These are phyloP conservation scores for Fregetta grallaria DNA, from an alignment of 2,113 vertebrate species.

Conservation along the genomic window DNA sequence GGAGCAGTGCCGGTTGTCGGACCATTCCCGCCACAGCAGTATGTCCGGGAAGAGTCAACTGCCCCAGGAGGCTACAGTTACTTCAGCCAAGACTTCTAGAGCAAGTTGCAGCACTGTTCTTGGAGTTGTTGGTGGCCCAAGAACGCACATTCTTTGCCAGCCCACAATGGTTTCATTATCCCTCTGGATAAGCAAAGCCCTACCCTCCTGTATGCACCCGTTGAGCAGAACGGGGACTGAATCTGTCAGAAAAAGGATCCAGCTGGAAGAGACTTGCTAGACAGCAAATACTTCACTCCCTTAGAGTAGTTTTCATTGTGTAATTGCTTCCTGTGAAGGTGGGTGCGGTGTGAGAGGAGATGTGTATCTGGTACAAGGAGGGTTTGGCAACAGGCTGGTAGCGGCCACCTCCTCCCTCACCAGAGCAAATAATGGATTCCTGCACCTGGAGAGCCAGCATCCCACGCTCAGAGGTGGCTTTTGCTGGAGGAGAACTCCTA, in stretches of 20 bases:
- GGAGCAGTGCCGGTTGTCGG: conserved; percentile 66
- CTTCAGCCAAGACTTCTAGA: conserved; percentile 69
- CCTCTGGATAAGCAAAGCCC: conserved; percentile 65
- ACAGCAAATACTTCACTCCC: conserved; percentile 66
- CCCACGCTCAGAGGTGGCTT: background rate
- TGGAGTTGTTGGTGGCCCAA: conserved; percentile 53
- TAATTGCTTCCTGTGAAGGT: conserved; percentile 67
- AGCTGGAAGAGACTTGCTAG: conserved; percentile 65
- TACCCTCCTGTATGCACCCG: conserved; percentile 39
- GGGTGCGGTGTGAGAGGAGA: conserved; percentile 37
- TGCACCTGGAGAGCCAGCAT: background rate
- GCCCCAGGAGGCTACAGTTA: conserved; percentile 70
- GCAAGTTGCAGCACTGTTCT: conserved; percentile 48
- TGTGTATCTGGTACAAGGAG: conserved; percentile 31
- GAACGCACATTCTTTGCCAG: conserved; percentile 64
- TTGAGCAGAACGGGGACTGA: conserved; percentile 47
- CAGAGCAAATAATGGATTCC: background rate
- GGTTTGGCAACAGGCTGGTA: background rate
- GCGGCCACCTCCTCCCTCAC: conserved; percentile 3
- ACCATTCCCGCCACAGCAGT: conserved; percentile 62
- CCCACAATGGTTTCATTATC: conserved; percentile 60
- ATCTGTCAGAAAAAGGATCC: conserved; percentile 51
- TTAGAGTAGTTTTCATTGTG: conserved; percentile 69
- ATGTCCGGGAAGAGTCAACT: conserved; percentile 70
- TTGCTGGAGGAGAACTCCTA: background rate